A percentile compares a stretch with the other conserved stretches of the same genome.
These are phyloP conservation scores for Argyresthia albistria DNA, from an alignment of 2,888 invertebrate species.

Conservation along the genomic window DNA sequence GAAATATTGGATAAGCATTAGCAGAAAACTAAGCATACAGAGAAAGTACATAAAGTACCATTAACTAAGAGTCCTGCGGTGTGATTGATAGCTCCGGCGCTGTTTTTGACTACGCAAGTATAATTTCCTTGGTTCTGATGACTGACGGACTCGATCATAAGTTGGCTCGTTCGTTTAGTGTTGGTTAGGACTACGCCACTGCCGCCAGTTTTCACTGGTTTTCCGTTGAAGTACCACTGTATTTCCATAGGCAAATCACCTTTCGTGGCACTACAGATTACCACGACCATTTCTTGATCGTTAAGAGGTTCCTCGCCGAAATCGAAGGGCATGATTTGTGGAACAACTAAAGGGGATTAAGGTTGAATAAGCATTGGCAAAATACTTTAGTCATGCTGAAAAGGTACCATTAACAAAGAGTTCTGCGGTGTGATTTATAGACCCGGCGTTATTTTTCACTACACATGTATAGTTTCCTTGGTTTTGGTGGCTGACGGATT, in stretches of 20 bases:
- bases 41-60: slow-evolving; percentile 38
- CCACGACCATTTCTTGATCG: slow-evolving; percentile 78
- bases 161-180: slow-evolving; percentile 72
- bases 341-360: slow-evolving; percentile 65
- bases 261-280: slow-evolving; percentile 80
- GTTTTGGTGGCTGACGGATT: slow-evolving; percentile 73
- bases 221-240: slow-evolving; percentile 76
- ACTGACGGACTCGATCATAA: slow-evolving; percentile 75
- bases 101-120: slow-evolving; percentile 74
- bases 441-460: slow-evolving; percentile 74
- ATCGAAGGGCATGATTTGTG: slow-evolving; percentile 80
- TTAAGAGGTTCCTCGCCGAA: slow-evolving; percentile 80
- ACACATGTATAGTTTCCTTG: slow-evolving; percentile 76
- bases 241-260: slow-evolving; percentile 85
- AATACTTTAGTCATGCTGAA: neutral
- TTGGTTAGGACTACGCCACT: slow-evolving; percentile 68
- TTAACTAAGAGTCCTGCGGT: slow-evolving; percentile 71
- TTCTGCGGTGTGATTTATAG: slow-evolving; percentile 65
- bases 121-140: slow-evolving; percentile 75
- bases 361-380: neutral
- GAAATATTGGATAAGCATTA: slow-evolving; percentile 1
- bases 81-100: slow-evolving; percentile 68
- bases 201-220: slow-evolving; percentile 48
- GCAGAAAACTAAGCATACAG: neutral
- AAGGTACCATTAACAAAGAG: slow-evolving; percentile 65